Conservation (phyloP, 2,888 invertebrate genomes). For the Campoletis raptor region DNA sequence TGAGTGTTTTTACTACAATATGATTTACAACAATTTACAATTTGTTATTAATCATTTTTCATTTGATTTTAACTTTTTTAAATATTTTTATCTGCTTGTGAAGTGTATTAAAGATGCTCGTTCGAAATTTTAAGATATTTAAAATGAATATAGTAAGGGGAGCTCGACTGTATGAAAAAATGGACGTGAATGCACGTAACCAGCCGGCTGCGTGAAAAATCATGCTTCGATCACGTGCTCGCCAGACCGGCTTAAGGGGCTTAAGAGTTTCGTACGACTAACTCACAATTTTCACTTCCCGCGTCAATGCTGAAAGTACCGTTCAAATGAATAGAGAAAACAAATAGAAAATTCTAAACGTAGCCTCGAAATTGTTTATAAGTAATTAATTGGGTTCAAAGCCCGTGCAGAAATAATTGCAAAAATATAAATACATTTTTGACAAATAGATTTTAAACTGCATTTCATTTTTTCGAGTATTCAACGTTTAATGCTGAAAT, state of each 20-base stretch:
- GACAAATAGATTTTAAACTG: not conserved
- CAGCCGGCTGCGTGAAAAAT: constrained; percentile 49
- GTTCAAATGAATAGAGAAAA: not conserved
- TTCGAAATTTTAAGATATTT: not conserved
- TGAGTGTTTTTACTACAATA: no score
- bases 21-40: not conserved
- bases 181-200: constrained; percentile 36
- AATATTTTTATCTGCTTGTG: not conserved
- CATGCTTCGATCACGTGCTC: constrained; percentile 75
- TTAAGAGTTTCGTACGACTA: constrained; percentile 42
- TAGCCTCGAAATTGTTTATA: not conserved
- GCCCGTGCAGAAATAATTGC: not conserved
- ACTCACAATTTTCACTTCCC: constrained; percentile 31
- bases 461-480: not conserved
- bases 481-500: not conserved
- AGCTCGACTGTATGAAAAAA: constrained; percentile 26
- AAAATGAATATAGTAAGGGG: not conserved
- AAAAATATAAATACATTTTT: not conserved
- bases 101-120: not conserved
- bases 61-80: not conserved
- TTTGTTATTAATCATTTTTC: not conserved
- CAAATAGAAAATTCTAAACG: not conserved
- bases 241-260: constrained; percentile 65
- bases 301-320: constrained; percentile 54
- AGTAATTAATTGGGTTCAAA: not conserved